Base-by-base conservation (phyloP, 1,140 invertebrate species). In the Sogatella furcifera region DNA sequence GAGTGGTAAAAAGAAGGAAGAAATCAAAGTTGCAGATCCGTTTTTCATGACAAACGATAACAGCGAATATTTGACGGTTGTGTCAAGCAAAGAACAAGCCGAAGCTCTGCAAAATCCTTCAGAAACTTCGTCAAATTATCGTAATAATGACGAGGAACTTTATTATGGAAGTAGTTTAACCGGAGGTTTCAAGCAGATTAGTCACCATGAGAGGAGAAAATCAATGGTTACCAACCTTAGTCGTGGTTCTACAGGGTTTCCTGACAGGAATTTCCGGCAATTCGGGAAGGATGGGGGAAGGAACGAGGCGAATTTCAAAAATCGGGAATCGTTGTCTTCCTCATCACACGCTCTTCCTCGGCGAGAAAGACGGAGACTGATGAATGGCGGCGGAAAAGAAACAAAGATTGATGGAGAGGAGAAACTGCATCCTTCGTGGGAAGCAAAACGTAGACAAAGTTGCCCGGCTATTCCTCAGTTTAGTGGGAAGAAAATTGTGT, bases 391-490 rank as follows among this genome's bases (percentile, higher is more conserved):
- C 9, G 28, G 22, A 17, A 21, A 52, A 52, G 46, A 52, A 11
- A 5, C 46, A 8, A 52, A 21, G 15, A 10, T 13, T 5, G 41
- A 2, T 11, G 21, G 5, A 24, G 24, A 44, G 17, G 44, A 56
- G 17, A 54, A 31, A 54, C 17, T 64, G 34, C 62, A 64, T 61
- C 62, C 62, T 21, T 64, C 62, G 42, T 64, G 62, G 62, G 62
- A 61, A 57, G 62, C 62, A 19, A 64, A 64, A 49, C 15, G 21
- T 28, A 64, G 61, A 52, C 42, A 57, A 22, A 52, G 34, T 14
- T 31, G 55, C 15, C 19, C 22, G 15, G n/a, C 19, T 4, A 53
- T 46, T 9, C 19, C 44, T 13, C 24, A 46, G 10, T 60, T 64
- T 61, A 49, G 53, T 56, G 62, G 62, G 41, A 64, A 64, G 38